Evolutionary conservation across 2,113 vertebrate species (phyloP).

Genomic region (Tragelaphus buxtoni): DNA sequence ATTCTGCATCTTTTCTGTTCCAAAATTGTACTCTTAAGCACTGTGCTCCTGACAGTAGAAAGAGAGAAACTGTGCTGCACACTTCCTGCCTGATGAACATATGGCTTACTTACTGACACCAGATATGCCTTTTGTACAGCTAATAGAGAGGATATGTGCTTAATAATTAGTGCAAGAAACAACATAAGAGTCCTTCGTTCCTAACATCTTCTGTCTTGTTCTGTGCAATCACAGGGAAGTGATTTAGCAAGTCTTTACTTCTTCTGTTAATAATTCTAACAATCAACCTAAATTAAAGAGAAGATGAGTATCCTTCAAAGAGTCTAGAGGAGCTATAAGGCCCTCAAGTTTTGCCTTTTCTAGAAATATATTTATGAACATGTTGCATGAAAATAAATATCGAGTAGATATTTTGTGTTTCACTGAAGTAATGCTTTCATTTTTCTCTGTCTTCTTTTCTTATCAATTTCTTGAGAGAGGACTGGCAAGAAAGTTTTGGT

Average conservation of each 20-base stretch:
- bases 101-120: neutral
- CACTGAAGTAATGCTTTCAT: neutral
- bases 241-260: neutral
- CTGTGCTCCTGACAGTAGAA: constrained; percentile 52
- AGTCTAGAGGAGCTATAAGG: neutral
- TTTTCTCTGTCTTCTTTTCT: neutral
- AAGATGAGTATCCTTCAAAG: neutral
- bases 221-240: neutral
- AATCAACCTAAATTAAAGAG: neutral
- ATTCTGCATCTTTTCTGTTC: constrained; percentile 57
- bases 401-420: neutral
- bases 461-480: neutral
- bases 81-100: constrained; percentile 29
- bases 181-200: neutral
- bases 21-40: constrained; percentile 44
- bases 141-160: neutral
- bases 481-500: neutral
- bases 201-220: neutral
- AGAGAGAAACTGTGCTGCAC: neutral
- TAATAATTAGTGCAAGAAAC: constrained; percentile 11
- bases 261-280: neutral
- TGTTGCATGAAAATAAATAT: neutral
- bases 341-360: neutral
- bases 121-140: neutral
- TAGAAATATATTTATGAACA: neutral